phyloP scores from a whole-genome alignment of 2,113 vertebrate species.

The human (Homo sapiens) region DNA sequence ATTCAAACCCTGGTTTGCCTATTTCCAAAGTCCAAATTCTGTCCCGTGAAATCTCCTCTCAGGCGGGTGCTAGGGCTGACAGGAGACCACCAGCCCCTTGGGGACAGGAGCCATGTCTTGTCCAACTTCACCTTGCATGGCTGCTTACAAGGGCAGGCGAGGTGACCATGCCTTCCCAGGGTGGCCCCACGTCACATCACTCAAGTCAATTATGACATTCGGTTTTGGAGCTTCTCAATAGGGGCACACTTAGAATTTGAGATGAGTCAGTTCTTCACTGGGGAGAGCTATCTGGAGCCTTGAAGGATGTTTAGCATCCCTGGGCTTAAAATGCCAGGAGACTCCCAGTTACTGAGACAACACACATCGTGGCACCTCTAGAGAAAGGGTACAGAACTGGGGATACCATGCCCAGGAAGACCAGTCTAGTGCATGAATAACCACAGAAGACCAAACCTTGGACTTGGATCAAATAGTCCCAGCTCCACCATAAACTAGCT shows the following conservation, averaged over 20 bases:
- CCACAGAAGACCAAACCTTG: background rate
- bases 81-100: background rate
- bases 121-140: background rate
- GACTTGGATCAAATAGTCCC: background rate
- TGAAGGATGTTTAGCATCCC: background rate
- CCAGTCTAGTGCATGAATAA: background rate
- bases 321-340: background rate
- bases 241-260: background rate
- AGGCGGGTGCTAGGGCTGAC: background rate
- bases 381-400: background rate
- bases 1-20: background rate
- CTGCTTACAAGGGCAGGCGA: background rate
- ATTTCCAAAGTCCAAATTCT: background rate
- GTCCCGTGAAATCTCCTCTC: background rate
- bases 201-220: background rate
- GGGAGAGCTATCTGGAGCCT: background rate
- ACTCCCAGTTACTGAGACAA: background rate
- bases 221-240: background rate
- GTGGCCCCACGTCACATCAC: background rate
- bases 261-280: background rate
- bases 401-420: background rate
- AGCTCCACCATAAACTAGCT: background rate
- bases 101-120: background rate
- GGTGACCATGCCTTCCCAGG: background rate
- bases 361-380: background rate